These are phyloP conservation scores for Lasioglossum leucozonium DNA, from an alignment of 2,888 invertebrate genomes.

Conservation along the genomic window DNA sequence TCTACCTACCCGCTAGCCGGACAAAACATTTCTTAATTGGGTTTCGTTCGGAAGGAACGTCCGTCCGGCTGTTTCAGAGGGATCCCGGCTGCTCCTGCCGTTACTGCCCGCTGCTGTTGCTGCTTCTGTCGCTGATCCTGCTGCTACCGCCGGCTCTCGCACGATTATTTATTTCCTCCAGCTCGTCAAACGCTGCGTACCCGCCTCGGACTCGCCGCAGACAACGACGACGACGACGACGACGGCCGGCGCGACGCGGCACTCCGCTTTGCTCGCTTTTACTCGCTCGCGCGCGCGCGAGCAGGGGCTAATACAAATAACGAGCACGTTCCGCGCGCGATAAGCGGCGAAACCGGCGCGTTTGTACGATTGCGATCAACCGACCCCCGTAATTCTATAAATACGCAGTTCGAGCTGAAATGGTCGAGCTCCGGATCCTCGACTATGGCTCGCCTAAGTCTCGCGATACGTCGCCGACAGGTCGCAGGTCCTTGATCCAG, in stretches of 20 bases:
- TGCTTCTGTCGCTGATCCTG: conserved; percentile 1
- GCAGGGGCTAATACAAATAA: conserved; percentile 27
- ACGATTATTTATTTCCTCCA: conserved; percentile 68
- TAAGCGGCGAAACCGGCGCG: conserved; percentile 38
- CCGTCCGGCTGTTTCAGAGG: conserved; percentile 63
- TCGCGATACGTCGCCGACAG: conserved; percentile 39
- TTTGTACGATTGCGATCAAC: conserved; percentile 48
- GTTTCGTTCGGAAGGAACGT: conserved; percentile 78
- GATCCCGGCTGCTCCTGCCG: conserved; percentile 63
- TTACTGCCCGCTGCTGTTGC: conserved; percentile 64
- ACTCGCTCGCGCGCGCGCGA: not conserved
- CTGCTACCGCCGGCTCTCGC: conserved; percentile 3
- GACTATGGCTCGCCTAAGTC: conserved; percentile 10
- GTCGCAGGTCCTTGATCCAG: conserved; percentile 5
- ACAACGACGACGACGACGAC: no score
- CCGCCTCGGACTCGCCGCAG: conserved; percentile 9
- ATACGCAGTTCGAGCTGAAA: conserved; percentile 43
- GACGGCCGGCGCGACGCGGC: no score
- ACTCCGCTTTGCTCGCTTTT: not conserved
- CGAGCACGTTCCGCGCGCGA: conserved; percentile 23
- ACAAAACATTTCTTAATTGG: conserved; percentile 85
- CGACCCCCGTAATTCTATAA: conserved; percentile 50
- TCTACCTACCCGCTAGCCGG: conserved; percentile 78
- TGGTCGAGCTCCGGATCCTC: conserved; percentile 20
- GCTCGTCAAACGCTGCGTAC: conserved; percentile 51